A percentile compares a stretch with the other conserved stretches of the same genome.
phyloP scores from a whole-genome alignment of 2,797 vertebrate genomes.

The Acanthurus lineatus region DNA sequence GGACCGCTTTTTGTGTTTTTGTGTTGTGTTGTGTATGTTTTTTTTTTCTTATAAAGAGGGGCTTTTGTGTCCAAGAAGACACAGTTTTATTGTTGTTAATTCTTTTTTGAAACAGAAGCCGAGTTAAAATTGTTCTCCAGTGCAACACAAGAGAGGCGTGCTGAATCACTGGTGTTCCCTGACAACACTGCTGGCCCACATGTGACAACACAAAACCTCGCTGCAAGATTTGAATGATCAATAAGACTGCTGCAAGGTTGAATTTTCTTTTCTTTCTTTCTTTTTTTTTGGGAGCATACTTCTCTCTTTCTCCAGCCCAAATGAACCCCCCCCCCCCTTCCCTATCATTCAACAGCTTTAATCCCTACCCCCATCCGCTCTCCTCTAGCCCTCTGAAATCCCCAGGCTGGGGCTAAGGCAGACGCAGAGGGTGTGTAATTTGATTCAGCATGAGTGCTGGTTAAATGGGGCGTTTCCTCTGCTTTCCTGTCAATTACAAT shows the following conservation, averaged over 20 bases:
- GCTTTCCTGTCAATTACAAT: slow-evolving; percentile 88
- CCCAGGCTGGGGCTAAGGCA: slow-evolving; percentile 81
- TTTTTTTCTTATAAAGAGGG: slow-evolving; percentile 14
- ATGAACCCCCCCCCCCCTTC: slow-evolving; percentile 18
- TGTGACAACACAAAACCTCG: slow-evolving; percentile 38
- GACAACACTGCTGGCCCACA: slow-evolving; percentile 35
- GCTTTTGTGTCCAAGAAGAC: slow-evolving; percentile 43
- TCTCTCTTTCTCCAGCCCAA: slow-evolving; percentile 65
- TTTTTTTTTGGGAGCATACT: slow-evolving; percentile 53
- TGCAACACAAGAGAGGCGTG: slow-evolving; percentile 31
- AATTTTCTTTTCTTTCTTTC: slow-evolving; percentile 22
- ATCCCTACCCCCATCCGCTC: slow-evolving; percentile 72
- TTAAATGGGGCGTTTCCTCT: slow-evolving; percentile 87
- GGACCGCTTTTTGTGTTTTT: slow-evolving; percentile 34
- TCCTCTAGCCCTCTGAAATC: slow-evolving; percentile 75
- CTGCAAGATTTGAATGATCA: slow-evolving; percentile 53
- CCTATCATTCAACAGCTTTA: slow-evolving; percentile 80
- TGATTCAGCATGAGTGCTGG: slow-evolving; percentile 86
- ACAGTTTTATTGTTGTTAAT: slow-evolving; percentile 40
- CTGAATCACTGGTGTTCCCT: slow-evolving; percentile 40
- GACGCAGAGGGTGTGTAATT: slow-evolving; percentile 87
- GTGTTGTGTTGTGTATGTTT: not conserved
- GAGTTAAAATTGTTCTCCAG: slow-evolving; percentile 48
- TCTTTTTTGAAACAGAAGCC: slow-evolving; percentile 61
- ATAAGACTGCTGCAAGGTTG: slow-evolving; percentile 56